phyloP scores from a whole-genome alignment of 2,113 vertebrate genomes.

The Lepus europaeus region DNA sequence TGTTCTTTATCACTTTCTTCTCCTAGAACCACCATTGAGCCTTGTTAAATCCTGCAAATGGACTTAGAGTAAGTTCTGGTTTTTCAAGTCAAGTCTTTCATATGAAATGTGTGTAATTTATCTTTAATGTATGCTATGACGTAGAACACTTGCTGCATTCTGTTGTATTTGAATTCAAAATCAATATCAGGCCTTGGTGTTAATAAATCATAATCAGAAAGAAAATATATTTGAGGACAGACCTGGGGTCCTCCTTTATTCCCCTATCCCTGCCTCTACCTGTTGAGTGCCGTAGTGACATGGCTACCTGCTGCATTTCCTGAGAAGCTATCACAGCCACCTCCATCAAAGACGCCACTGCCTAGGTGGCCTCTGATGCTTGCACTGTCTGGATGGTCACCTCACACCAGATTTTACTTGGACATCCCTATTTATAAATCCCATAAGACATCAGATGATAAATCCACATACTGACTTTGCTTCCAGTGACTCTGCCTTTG shows the following conservation, averaged over 20 bases:
- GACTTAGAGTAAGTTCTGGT: too few relatives aligned
- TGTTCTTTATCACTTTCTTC: background rate
- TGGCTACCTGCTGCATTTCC: constrained; percentile 96
- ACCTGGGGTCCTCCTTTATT: background rate
- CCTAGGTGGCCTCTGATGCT: constrained; percentile 97
- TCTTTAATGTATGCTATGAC: too few relatives aligned
- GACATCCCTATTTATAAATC: background rate
- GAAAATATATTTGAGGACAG: background rate
- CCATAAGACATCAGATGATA: background rate
- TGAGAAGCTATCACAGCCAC: constrained; percentile 97
- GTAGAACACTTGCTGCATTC: too few relatives aligned
- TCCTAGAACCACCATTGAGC: too few relatives aligned
- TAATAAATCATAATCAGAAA: background rate
- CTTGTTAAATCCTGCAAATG: rapidly evolving
- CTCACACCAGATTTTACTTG: background rate
- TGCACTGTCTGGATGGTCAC: constrained; percentile 90
- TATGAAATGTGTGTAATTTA: too few relatives aligned
- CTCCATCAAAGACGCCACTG: constrained; percentile 96
- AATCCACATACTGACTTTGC: background rate
- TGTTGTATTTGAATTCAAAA: constrained; percentile 8
- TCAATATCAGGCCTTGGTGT: background rate
- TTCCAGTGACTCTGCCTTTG: background rate
- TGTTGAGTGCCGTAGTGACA: constrained; percentile 99
- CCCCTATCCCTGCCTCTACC: constrained; percentile 90
- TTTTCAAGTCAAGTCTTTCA: too few relatives aligned